Conservation (phyloP, 1,140 invertebrate genomes). For the Heliothis virescens region DNA sequence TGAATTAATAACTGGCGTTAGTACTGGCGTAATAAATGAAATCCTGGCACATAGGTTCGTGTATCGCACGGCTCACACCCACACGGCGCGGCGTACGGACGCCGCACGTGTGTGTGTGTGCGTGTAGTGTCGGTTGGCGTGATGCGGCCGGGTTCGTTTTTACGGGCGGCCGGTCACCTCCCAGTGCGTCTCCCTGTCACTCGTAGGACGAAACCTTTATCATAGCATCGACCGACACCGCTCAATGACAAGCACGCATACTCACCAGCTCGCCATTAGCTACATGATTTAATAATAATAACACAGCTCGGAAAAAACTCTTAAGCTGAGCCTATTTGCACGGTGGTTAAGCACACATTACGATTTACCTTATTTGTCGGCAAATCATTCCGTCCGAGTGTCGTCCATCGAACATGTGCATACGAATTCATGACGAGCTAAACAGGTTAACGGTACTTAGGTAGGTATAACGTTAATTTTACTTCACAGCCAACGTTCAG, state of each 20-base stretch:
- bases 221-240: slow-evolving; percentile 43
- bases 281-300: background rate
- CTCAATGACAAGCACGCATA: slow-evolving; percentile 31
- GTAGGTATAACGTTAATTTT: slow-evolving; percentile 19
- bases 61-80: slow-evolving; percentile 27
- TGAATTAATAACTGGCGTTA: background rate
- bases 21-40: slow-evolving; percentile 12
- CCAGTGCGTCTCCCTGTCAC: slow-evolving; percentile 38
- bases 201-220: slow-evolving; percentile 46
- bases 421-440: slow-evolving; percentile 18
- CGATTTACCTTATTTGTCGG: slow-evolving; percentile 6
- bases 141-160: slow-evolving; percentile 41
- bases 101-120: slow-evolving; percentile 2
- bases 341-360: slow-evolving; percentile 5
- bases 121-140: slow-evolving; percentile 27
- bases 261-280: background rate
- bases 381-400: background rate
- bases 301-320: background rate
- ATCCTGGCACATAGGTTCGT: background rate
- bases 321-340: slow-evolving; percentile 21
- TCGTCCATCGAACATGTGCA: slow-evolving; percentile 27
- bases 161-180: slow-evolving; percentile 46
- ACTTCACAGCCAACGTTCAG: slow-evolving; percentile 1
- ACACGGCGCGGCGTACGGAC: background rate
- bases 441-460: slow-evolving; percentile 36